Base-by-base conservation (phyloP, 2,113 vertebrate genomes). In the Pelvicachromis taeniatus region DNA sequence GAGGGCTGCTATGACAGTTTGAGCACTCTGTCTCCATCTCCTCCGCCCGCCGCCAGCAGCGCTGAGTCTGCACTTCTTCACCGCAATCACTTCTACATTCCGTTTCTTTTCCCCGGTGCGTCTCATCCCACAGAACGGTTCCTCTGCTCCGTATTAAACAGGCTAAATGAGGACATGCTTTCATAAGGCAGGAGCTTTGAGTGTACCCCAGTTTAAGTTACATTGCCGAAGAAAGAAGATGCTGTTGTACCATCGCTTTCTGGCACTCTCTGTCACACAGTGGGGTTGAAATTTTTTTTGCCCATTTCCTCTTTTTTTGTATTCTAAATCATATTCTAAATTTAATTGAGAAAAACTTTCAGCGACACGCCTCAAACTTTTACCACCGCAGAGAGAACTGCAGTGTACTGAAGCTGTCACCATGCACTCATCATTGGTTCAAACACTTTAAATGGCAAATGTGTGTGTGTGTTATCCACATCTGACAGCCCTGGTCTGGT, bases 61-160 rank as follows among this genome's bases (percentile, higher is more conserved):
- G 95, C 94, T 96, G 94, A 96, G 80, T 91, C 86, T 55, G 93
- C 94, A 91, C 78, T 94, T 86, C 88, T 89, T 50, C 85, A 7
- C 88, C 90, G 4, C 90, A 89, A 84, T 88, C 92, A 82, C 93
- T 95, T 94, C 90, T 88, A 82, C 84, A 93, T 94, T 93, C 91
- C 87, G 86, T 93, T 95, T 89, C 54, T 77, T 85, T 88, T 78
- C 75, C 14, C 53, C 48, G 23, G 17, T 86, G 88, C 33, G 12
- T 61, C 29, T 54, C 70, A 78, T 70, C 81, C 81, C 63, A 65
- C 89, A 85, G 88, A 87, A 52, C 23, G 48, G 13, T 31, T 86
- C 65, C 59, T 61, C 48, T 19, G 38, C 82, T 85, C 55, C 21
- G 54, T 85, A 81, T 75, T 89, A 89, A 94, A 92, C 73, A 42